Evolutionary conservation across 1,140 invertebrate genomes (phyloP), one percentile per base, ranked within the genome.

Genomic region (Zaprionus nigranus): DNA sequence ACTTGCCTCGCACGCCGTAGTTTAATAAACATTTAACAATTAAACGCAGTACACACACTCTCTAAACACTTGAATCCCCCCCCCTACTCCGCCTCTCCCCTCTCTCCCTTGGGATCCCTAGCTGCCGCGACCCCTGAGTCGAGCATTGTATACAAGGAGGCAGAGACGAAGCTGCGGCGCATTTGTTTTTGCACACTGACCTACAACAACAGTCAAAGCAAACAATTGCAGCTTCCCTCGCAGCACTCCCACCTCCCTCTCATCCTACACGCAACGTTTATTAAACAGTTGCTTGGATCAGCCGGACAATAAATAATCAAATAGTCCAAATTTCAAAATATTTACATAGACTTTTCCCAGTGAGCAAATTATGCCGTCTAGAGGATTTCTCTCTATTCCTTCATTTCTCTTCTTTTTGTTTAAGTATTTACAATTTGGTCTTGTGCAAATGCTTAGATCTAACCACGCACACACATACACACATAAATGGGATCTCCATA

Each of bases 171-270:
- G 85, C 85, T 59, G 72, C 68, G 64, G 69, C 49, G 51, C 72
- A 77, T 85, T 85, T 91, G 88, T 82, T 91, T 88, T 91, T 85
- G 86, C 88, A 91, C 88, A 91, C 88, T 91, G 88, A 91, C 88
- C 88, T 91, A 91, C 84, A 91, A 80, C 88, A 91, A 91, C 84
- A 74, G 61, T 62, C 74, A 73, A 81, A 73, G 70, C 86, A 90
- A 90, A 85, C 81, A 90, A 82, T 90, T 90, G 82, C 85, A 85
- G 63, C 81, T 71, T 75, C 75, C 38, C 30, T 34, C 28, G 26
- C 54, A 26, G 43, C 38, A 17, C 43, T 36, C 26, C 58, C 61
- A 62, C 51, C 60, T 51, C 2, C 15, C n/a, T 1, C 17, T 17
- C 17, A 15, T 15, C 13, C 13, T 7, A 2, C 20, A 5, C 9